A percentile compares a stretch with the other conserved stretches of the same genome.
phyloP scores from a whole-genome alignment of 2,797 vertebrate genomes.

The Vireo griseus region DNA sequence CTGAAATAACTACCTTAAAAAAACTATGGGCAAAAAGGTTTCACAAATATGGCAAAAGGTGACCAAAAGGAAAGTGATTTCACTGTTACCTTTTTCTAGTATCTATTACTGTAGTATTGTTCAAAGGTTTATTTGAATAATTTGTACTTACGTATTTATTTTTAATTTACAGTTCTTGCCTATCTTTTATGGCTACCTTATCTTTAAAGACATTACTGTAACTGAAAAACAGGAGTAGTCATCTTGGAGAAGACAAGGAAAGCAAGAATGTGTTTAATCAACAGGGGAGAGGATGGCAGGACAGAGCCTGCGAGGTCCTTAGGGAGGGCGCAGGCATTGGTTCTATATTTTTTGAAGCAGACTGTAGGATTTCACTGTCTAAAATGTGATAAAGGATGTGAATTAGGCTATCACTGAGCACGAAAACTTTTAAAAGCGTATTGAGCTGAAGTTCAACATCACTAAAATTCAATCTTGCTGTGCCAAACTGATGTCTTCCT shows the following conservation, averaged over 20 bases:
- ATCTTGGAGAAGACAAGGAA: neutral
- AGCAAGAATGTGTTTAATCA: neutral
- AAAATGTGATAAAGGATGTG: neutral
- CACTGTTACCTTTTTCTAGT: neutral
- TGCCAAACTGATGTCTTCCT: neutral
- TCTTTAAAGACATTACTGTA: neutral
- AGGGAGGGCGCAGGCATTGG: rapidly evolving
- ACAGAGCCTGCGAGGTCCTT: neutral
- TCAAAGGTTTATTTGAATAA: neutral
- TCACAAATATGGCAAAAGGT: neutral
- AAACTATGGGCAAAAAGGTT: neutral
- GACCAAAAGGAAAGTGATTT: neutral
- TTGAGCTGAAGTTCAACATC: neutral
- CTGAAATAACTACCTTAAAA: neutral
- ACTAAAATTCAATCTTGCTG: neutral
- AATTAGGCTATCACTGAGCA: neutral
- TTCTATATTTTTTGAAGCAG: neutral
- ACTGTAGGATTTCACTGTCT: neutral
- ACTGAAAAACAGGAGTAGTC: neutral
- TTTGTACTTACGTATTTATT: neutral
- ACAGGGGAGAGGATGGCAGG: neutral
- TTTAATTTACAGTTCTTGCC: neutral
- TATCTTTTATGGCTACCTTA: neutral
- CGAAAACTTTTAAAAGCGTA: neutral
- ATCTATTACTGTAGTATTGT: neutral